Base-by-base conservation (phyloP, 2,797 vertebrate genomes). In the Xiphophorus birchmanni region DNA sequence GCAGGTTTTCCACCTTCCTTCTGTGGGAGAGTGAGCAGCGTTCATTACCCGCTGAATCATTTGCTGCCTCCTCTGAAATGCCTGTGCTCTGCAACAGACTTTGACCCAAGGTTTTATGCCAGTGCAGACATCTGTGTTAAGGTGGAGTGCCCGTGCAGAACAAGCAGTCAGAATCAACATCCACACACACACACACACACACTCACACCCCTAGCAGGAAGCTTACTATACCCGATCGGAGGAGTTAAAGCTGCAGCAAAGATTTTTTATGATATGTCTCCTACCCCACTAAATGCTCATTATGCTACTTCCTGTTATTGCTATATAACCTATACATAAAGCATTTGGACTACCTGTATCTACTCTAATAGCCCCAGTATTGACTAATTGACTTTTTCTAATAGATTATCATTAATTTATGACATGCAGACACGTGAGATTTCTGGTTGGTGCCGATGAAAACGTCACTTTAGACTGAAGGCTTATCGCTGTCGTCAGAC, bases 11-110 rank as follows among this genome's bases (percentile, higher is more conserved):
- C 86, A 91, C 86, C 84, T 85, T 79, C 15, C 23, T 77, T 88
- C 79, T 84, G 82, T 79, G 76, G 76, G 65, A 82, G 85, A 84
- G 82, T 29, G 80, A 88, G 74, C 82, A 48, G 56, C 10, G 79
- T 82, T 88, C 48, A 81, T 82, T 84, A 86, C 80, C 75, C 74
- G 67, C 52, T 88, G 87, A 92, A 84, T 91, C 87, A 88, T 80
- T 73, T 78, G 42, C 48, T 82, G 73, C 73, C 69, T 56, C 82
- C 76, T 78, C 74, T 79, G 65, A 86, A 89, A 84, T 42, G 56
- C 48, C 54, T 77, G 45, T 75, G 54, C 76, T 65, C 50, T 76
- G 80, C 83, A 75, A 37, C 74, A 87, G 90, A 91, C 89, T 88
- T 92, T 89, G 86, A 84, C 78, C 85, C 13, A 65, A 71, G 56